A percentile compares a stretch with the other conserved stretches of the same genome.
These are phyloP conservation scores for Sicus ferrugineus DNA, from an alignment of 2,888 invertebrate species.

Conservation along the genomic window DNA sequence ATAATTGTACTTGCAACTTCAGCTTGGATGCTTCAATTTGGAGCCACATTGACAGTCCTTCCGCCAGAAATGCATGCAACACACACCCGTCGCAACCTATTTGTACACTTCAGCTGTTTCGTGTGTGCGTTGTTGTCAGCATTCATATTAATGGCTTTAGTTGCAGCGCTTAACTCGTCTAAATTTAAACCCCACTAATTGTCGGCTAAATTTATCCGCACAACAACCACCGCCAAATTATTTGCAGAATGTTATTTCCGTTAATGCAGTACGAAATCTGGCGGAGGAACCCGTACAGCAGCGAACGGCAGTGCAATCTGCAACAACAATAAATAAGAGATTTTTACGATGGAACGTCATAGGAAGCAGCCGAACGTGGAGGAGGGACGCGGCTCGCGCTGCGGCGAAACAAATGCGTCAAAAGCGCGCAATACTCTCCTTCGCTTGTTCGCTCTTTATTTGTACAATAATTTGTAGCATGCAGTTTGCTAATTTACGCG, in stretches of 20 bases:
- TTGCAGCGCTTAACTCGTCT: neutral
- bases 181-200: constrained; percentile 20
- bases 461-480: no score
- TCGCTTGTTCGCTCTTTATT: no score
- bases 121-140: neutral
- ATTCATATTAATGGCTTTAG: neutral
- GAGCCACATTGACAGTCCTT: no score
- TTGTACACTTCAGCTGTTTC: no score
- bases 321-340: neutral
- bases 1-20: no score
- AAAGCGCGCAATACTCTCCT: no score
- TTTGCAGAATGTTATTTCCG: constrained; percentile 1
- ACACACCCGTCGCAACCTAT: no score
- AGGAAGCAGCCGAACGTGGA: neutral
- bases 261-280: neutral
- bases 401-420: neutral
- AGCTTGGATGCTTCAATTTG: no score
- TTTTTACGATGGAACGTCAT: neutral
- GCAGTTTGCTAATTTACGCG: no score
- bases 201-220: constrained; percentile 18
- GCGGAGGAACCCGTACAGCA: neutral
- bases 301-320: neutral
- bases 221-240: constrained; percentile 5
- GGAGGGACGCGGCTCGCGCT: neutral
- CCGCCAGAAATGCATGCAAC: no score